Evolutionary conservation across 2,797 vertebrate species (phyloP).

Genomic region (Cetoscarus ocellatus): DNA sequence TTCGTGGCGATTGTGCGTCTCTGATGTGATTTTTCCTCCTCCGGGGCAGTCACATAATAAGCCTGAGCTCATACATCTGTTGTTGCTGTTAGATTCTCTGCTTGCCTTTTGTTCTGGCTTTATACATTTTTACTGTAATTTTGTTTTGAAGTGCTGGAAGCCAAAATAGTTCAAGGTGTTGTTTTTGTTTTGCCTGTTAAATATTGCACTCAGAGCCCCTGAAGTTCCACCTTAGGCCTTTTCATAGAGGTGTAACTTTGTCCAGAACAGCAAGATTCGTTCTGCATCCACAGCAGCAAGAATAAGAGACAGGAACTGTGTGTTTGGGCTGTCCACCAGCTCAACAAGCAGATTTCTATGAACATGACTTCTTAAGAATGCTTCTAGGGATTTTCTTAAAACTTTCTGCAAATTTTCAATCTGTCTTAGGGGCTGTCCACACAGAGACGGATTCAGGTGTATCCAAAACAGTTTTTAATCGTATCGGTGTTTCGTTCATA

Average conservation of each 20-base stretch:
- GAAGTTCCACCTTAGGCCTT: background rate
- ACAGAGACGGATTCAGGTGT: no score
- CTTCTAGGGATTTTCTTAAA: no score
- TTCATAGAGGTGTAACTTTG: constrained; percentile 2
- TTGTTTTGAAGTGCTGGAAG: background rate
- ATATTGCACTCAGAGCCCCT: background rate
- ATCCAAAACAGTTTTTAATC: no score
- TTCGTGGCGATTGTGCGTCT: background rate
- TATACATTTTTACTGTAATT: background rate
- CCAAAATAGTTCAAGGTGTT: constrained; percentile 2
- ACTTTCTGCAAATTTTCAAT: no score
- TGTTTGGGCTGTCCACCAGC: no score
- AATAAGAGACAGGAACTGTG: no score
- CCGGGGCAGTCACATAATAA: constrained; percentile 5
- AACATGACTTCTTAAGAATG: no score
- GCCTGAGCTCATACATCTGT: constrained; percentile 6
- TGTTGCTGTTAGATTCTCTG: constrained; percentile 1
- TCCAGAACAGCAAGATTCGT: background rate
- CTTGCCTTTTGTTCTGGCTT: background rate
- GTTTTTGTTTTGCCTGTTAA: background rate
- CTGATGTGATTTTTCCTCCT: constrained; percentile 3
- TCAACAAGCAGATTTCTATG: no score
- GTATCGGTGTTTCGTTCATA: no score
- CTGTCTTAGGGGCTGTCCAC: no score
- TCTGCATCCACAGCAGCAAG: no score